Conservation (phyloP, 2,888 invertebrate genomes). For the Spisula solida region DNA sequence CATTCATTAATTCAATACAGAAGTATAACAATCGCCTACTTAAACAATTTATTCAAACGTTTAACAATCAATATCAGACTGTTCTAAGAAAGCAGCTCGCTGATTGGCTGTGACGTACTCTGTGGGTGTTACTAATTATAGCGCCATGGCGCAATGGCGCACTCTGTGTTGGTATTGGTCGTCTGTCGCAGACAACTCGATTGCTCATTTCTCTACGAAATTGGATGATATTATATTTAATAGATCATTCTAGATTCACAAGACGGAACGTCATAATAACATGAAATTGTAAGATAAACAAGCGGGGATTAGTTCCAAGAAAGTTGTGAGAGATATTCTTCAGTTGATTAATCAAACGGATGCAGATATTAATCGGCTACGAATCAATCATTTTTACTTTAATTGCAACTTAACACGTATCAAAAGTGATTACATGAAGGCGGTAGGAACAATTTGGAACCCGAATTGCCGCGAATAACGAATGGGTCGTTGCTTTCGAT, state of each 20-base stretch:
- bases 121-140: constrained; percentile 1
- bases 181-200: constrained; percentile 17
- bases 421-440: not conserved
- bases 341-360: constrained; percentile 10
- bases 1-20: constrained; percentile 69
- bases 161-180: constrained; percentile 6
- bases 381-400: constrained; percentile 23
- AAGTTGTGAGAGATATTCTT: not conserved
- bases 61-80: constrained; percentile 37
- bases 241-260: constrained; percentile 35
- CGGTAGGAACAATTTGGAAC: not conserved
- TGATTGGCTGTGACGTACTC: constrained; percentile 26
- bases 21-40: constrained; percentile 46
- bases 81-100: constrained; percentile 29
- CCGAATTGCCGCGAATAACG: not conserved
- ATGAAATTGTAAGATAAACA: constrained; percentile 28
- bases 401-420: constrained; percentile 26
- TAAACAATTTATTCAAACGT: constrained; percentile 36
- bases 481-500: not conserved
- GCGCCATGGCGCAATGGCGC: not conserved
- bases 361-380: not conserved
- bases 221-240: constrained; percentile 39
- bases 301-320: constrained; percentile 3
- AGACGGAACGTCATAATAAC: constrained; percentile 10
- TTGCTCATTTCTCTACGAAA: constrained; percentile 30